Evolutionary conservation across 1,140 invertebrate species (phyloP).

Genomic region (Bombus polaris): DNA sequence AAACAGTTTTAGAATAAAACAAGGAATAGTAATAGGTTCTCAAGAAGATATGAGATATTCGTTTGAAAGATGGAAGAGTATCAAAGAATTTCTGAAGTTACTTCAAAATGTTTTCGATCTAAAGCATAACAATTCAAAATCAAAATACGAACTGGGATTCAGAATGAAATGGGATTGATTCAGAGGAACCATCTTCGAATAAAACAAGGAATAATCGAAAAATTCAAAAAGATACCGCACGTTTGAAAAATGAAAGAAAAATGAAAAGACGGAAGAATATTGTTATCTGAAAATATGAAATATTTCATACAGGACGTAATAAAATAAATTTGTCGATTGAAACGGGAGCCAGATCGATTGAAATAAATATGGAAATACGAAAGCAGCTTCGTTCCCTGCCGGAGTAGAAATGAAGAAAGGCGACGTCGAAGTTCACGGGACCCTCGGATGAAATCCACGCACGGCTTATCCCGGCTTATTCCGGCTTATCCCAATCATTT

Average conservation of each 20-base stretch:
- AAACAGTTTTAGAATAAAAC: neutral
- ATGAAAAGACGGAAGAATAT: too few relatives aligned
- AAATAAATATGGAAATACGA: slow-evolving; percentile 1
- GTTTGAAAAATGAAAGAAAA: neutral
- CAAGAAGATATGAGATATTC: neutral
- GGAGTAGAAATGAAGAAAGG: neutral
- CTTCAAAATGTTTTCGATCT: neutral
- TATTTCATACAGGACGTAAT: neutral
- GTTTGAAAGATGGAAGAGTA: neutral
- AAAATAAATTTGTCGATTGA: neutral
- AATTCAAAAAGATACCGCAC: too few relatives aligned
- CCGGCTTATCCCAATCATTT: slow-evolving; percentile 83
- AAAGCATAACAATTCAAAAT: too few relatives aligned
- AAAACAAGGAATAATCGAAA: too few relatives aligned
- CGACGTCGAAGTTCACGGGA: slow-evolving; percentile 33
- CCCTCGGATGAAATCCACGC: slow-evolving; percentile 71
- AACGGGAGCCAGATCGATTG: neutral
- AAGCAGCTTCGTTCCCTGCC: neutral
- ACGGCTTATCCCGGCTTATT: slow-evolving; percentile 81
- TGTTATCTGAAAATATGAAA: too few relatives aligned
- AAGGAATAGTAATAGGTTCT: too few relatives aligned
- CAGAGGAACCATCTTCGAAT: too few relatives aligned
- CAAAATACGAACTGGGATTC: too few relatives aligned
- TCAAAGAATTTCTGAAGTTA: neutral
- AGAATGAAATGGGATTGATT: too few relatives aligned